Evolutionary conservation across 2,888 invertebrate genomes (phyloP).

Genomic region (Acrobeloides nanus): DNA sequence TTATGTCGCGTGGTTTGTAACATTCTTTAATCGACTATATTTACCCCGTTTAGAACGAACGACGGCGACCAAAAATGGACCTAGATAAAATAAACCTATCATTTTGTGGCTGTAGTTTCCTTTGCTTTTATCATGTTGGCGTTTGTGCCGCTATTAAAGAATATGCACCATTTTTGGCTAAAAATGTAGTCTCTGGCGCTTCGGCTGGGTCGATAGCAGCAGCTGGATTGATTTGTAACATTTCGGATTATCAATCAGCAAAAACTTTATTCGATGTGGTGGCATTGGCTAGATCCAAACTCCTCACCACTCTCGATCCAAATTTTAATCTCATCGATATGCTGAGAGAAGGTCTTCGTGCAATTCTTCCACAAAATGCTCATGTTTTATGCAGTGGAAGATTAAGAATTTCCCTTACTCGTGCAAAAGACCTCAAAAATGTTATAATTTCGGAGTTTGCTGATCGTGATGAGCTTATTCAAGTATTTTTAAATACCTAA

Average conservation of each 20-base stretch:
- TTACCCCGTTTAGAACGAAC: too few relatives aligned
- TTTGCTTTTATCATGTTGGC: slow-evolving; percentile 97
- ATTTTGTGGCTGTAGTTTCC: slow-evolving; percentile 96
- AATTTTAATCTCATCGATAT: slow-evolving; percentile 85
- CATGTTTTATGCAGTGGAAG: slow-evolving; percentile 79
- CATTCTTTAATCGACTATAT: too few relatives aligned
- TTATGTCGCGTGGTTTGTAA: too few relatives aligned
- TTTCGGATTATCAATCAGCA: slow-evolving; percentile 69
- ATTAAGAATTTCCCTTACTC: slow-evolving; percentile 84
- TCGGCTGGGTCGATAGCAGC: slow-evolving; percentile 74
- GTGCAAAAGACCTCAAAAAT: slow-evolving; percentile 87
- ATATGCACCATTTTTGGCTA: slow-evolving; percentile 47
- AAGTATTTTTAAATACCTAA: slow-evolving; percentile 13
- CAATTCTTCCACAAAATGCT: slow-evolving; percentile 66
- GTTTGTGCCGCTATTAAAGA: slow-evolving; percentile 90
- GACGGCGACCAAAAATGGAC: too few relatives aligned
- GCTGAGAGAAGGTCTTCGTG: slow-evolving; percentile 74
- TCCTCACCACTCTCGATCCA: slow-evolving; percentile 90
- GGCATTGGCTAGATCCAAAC: slow-evolving; percentile 75
- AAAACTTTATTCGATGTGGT: slow-evolving; percentile 82
- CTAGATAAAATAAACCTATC: slow-evolving; percentile 61
- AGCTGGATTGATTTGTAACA: slow-evolving; percentile 55
- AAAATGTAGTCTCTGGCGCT: slow-evolving; percentile 76
- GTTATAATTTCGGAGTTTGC: slow-evolving; percentile 86
- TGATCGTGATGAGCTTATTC: slow-evolving; percentile 85